Evolutionary conservation across 2,888 invertebrate species (phyloP).

Genomic region (Leptopilina drosophilae): DNA sequence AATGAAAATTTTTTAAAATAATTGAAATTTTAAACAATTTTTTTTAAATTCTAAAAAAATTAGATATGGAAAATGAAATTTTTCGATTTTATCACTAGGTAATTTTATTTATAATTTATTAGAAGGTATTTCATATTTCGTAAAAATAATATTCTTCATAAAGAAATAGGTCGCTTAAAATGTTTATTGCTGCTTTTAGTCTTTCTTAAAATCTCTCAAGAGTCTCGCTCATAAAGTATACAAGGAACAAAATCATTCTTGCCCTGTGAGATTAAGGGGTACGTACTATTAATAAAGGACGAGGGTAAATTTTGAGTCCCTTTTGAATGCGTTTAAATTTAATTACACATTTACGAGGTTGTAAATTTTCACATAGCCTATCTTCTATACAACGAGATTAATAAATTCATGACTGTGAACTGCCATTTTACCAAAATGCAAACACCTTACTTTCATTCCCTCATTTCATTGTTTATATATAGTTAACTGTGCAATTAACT

Average conservation of each 20-base stretch:
- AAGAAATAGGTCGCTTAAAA: no score
- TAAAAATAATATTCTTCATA: no score
- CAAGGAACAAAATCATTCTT: slow-evolving; percentile 14
- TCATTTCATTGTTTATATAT: not conserved
- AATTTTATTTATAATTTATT: no score
- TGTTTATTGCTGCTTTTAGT: not conserved
- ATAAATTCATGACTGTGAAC: slow-evolving; percentile 30
- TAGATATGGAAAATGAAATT: no score
- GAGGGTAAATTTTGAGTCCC: slow-evolving; percentile 25
- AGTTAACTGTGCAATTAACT: slow-evolving; percentile 15
- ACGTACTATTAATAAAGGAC: slow-evolving; percentile 26
- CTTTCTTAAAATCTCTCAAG: not conserved
- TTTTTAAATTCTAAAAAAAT: no score
- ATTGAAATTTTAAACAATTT: no score
- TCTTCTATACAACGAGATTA: slow-evolving; percentile 25
- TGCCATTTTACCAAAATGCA: slow-evolving; percentile 30
- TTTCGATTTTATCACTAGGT: no score
- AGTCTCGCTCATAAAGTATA: not conserved
- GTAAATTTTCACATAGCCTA: slow-evolving; percentile 30
- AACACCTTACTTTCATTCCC: slow-evolving; percentile 21
- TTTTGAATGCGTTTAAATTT: slow-evolving; percentile 30
- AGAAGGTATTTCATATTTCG: no score
- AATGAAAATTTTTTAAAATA: no score
- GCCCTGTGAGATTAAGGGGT: not conserved
- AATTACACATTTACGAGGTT: slow-evolving; percentile 39